phyloP scores from a whole-genome alignment of 1,140 invertebrate genomes.

The Drosophila bifasciata region DNA sequence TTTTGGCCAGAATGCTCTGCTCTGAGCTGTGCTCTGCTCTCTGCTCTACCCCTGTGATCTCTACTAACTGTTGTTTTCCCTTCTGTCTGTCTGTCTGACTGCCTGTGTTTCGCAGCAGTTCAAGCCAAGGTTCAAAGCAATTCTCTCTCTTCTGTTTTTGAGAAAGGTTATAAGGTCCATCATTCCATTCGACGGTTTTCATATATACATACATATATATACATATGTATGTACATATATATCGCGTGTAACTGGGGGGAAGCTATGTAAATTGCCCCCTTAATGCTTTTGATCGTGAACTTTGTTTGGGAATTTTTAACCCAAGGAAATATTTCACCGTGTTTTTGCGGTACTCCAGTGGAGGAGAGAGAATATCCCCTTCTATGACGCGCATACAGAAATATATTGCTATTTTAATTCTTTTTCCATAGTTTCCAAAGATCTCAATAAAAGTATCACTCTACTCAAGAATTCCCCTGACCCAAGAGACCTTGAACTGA shows the following conservation, averaged over 20 bases:
- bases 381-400: no score
- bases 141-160: constrained; percentile 40
- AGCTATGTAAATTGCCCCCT: constrained; percentile 36
- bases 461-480: no score
- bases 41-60: constrained; percentile 16
- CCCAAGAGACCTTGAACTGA: no score
- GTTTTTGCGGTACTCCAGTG: no score
- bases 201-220: constrained; percentile 20
- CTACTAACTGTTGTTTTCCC: constrained; percentile 58
- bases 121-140: constrained; percentile 69
- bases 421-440: no score
- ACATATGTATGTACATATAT: not conserved
- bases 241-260: not conserved
- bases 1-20: constrained; percentile 39
- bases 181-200: constrained; percentile 7
- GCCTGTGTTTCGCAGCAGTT: constrained; percentile 54
- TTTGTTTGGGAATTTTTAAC: constrained; percentile 13
- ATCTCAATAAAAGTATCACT: no score
- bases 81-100: not conserved
- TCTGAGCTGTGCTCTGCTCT: constrained; percentile 8
- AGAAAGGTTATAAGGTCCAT: constrained; percentile 38
- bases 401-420: no score
- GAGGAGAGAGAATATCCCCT: no score
- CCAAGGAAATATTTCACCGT: not conserved
- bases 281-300: constrained; percentile 47